phyloP scores from a whole-genome alignment of 1,140 invertebrate genomes.

The Ridgeia piscesae region DNA sequence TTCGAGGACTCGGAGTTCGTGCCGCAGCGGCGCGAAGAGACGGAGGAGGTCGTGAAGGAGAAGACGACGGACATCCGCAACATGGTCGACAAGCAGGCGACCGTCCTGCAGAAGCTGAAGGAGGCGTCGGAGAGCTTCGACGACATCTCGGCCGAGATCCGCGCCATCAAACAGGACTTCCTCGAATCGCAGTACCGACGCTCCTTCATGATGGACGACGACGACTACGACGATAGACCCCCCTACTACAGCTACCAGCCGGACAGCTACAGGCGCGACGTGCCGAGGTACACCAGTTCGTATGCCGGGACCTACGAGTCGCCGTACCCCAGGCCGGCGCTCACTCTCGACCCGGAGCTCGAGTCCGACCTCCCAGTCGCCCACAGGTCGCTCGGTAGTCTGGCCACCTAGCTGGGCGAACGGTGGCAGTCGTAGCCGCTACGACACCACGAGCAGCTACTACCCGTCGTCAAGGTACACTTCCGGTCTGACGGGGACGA shows the following conservation, averaged over 20 bases:
- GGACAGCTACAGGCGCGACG: not conserved
- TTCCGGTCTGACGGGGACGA: not conserved
- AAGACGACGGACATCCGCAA: constrained; percentile 5
- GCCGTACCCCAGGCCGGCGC: not conserved
- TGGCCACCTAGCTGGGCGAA: not conserved
- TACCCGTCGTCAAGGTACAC: not conserved
- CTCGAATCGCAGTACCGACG: constrained; percentile 6
- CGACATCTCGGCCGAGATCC: constrained; percentile 9
- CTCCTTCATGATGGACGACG: not conserved
- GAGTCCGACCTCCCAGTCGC: constrained; percentile 9
- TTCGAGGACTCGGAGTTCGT: not conserved
- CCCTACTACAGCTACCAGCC: not conserved
- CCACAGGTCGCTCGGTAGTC: not conserved
- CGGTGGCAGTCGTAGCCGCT: not conserved
- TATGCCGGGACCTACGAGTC: constrained; percentile 11
- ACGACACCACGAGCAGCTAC: constrained; percentile 6
- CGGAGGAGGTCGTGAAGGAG: constrained; percentile 15
- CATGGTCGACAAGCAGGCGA: constrained; percentile 15
- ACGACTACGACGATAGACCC: not conserved
- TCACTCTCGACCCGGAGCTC: not conserved
- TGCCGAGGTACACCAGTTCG: not conserved
- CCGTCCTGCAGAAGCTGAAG: constrained; percentile 13
- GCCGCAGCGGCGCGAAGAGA: constrained; percentile 19
- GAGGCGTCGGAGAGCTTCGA: constrained; percentile 21
- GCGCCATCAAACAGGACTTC: not conserved